These are phyloP conservation scores for Caenorhabditis sulstoni DNA, from an alignment of 2,888 invertebrate species.

Conservation along the genomic window DNA sequence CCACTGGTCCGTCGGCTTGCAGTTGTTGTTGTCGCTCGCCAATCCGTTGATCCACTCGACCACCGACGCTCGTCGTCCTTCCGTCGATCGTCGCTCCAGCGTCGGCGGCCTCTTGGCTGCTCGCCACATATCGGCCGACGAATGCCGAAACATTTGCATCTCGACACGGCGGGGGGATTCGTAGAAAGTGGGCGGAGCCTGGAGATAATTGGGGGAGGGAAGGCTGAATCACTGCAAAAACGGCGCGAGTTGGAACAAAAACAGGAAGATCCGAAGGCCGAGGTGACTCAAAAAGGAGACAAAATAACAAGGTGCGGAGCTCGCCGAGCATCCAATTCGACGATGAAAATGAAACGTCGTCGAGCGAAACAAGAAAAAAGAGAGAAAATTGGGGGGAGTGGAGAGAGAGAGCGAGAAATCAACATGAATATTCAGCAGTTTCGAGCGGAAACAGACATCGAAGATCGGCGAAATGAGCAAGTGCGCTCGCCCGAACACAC, in stretches of 20 bases:
- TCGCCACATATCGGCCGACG: constrained; percentile 60
- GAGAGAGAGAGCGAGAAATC: constrained; percentile 1
- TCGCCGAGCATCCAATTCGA: no score
- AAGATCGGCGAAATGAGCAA: constrained; percentile 4
- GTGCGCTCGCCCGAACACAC: no score
- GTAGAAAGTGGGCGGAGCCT: not conserved
- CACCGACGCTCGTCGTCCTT: constrained; percentile 55
- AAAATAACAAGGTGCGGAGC: no score
- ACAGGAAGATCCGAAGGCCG: not conserved
- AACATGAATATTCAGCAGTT: constrained; percentile 48
- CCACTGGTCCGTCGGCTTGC: constrained; percentile 26
- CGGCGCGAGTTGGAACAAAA: no score
- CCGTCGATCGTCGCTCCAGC: constrained; percentile 40
- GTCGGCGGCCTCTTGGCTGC: constrained; percentile 16
- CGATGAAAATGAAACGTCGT: constrained; percentile 3
- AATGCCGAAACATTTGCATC: constrained; percentile 62
- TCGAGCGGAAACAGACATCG: constrained; percentile 11
- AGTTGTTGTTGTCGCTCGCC: constrained; percentile 58
- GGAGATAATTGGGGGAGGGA: not conserved
- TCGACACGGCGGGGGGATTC: constrained; percentile 1
- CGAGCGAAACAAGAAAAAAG: not conserved
- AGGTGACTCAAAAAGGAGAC: constrained; percentile 4
- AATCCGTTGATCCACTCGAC: constrained; percentile 68
- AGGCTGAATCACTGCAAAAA: no score
- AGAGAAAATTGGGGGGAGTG: no score